Base-by-base conservation (phyloP, 2,888 invertebrate genomes). In the Sepioteuthis lessoniana region DNA sequence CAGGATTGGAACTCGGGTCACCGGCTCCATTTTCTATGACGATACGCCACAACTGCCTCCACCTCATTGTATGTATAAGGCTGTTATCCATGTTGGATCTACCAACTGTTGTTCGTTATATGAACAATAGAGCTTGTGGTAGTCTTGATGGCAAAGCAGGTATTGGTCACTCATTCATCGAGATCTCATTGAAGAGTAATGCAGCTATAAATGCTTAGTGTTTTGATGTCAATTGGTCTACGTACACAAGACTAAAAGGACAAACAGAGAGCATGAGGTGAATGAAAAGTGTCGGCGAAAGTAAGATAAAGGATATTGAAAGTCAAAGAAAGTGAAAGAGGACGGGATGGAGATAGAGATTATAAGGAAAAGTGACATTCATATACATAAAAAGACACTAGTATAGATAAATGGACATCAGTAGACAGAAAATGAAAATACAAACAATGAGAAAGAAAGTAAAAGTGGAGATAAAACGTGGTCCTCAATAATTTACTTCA, bases 21-120 rank as follows among this genome's bases (percentile, higher is more conserved):
- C n/a, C n/a, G n/a, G n/a, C n/a, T n/a, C n/a, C n/a, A n/a, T n/a
- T n/a, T n/a, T n/a, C n/a, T n/a, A 42, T 3, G 42, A 3, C 7
- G 42, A 5, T 42, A 42, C 7, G 42, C 42, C 42, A 42, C 42
- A 42, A 42, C 4, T 7, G 42, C 42, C 42, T 5, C 42, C 42
- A 42, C 7, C 42, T 42, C 42, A 42, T 42, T 42, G 7, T 42
- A 3, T 42, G 7, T 16, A 19, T n/a, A 7, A 76, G 16, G 76
- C n/a, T 76, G 76, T 35, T 76, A 76, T 76, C n/a, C 76, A n/a
- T 76, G 76, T n/a, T 35, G 76, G 76, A 76, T 76, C 76, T 76
- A 76, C 76, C 76, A 35, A 35, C 76, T 13, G n/a, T 76, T 76
- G 76, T 76, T n/a, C n/a, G n/a, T 76, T n/a, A 76, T 76, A n/a